Conservation (phyloP, 2,113 vertebrate species). For the Hemibagrus wyckioides region DNA sequence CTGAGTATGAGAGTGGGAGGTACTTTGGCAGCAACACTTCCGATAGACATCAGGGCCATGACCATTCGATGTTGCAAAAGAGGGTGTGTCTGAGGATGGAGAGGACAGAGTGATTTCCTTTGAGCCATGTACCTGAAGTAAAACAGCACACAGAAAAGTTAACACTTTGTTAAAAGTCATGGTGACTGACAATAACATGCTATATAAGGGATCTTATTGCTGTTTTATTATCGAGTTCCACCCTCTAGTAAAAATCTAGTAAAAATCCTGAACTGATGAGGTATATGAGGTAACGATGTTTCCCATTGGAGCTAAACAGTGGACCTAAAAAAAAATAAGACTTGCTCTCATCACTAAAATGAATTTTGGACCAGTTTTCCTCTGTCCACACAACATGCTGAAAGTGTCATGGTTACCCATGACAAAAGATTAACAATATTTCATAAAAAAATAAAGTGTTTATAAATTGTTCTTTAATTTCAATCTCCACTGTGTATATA, state of each 20-base stretch:
- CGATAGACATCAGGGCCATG: constrained; percentile 54
- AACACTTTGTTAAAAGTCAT: neutral
- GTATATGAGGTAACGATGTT: no score
- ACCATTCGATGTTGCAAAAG: constrained; percentile 56
- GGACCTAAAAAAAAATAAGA: no score
- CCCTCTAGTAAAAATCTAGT: neutral
- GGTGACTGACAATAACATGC: neutral
- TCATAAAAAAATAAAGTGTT: no score
- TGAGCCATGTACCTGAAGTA: constrained; percentile 73
- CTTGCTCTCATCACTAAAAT: no score
- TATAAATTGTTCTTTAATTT: no score
- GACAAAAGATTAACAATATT: no score
- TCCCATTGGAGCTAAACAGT: no score
- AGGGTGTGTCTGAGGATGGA: constrained; percentile 48
- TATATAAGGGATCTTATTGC: neutral
- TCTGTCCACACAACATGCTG: no score
- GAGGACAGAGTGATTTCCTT: constrained; percentile 57
- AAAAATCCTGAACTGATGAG: neutral
- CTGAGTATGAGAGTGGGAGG: constrained; percentile 54
- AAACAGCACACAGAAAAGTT: constrained; percentile 15
- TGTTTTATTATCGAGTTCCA: neutral
- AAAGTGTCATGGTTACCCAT: no score
- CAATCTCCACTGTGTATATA: no score
- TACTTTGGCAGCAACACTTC: constrained; percentile 53
- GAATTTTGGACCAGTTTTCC: no score